These are phyloP conservation scores for Drosophila gunungcola DNA, from an alignment of 1,140 invertebrate genomes.

Conservation along the genomic window DNA sequence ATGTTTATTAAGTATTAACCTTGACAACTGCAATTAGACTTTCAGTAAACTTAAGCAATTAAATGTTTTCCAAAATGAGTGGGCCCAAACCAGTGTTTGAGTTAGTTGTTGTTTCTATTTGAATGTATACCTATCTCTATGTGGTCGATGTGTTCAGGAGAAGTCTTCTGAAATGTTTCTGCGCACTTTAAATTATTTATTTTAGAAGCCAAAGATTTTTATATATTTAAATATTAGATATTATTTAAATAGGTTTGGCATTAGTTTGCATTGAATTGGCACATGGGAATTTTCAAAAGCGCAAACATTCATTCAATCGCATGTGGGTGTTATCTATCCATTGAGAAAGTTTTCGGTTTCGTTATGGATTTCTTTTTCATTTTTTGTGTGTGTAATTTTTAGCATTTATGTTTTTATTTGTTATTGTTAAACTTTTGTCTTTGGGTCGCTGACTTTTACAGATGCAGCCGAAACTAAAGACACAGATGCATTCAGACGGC, in stretches of 20 bases:
- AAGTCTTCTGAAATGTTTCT: too few species aligned
- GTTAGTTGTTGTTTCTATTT: too few species aligned
- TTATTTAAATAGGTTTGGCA: background rate
- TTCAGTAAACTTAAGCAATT: background rate
- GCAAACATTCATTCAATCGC: conserved; percentile 39
- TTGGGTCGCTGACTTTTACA: conserved; percentile 61
- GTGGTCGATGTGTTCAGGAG: too few species aligned
- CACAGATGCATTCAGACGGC: conserved; percentile 26
- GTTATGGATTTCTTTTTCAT: conserved; percentile 37
- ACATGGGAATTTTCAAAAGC: background rate
- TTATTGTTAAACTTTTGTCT: conserved; percentile 27
- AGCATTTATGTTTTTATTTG: conserved; percentile 12
- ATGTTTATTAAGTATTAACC: conserved; percentile 1
- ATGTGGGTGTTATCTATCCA: conserved; percentile 52
- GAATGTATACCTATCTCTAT: too few species aligned
- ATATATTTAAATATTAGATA: too few species aligned
- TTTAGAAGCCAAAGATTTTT: too few species aligned
- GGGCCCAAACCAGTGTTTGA: background rate
- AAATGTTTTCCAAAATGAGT: background rate
- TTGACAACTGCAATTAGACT: conserved; percentile 11
- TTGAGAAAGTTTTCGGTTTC: conserved; percentile 68
- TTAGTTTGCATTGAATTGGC: conserved; percentile 1
- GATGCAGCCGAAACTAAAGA: conserved; percentile 24
- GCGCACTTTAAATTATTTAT: too few species aligned
- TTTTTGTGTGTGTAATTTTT: conserved; percentile 6